phyloP scores from a whole-genome alignment of 1,140 invertebrate genomes.

The Pararge aegeria region DNA sequence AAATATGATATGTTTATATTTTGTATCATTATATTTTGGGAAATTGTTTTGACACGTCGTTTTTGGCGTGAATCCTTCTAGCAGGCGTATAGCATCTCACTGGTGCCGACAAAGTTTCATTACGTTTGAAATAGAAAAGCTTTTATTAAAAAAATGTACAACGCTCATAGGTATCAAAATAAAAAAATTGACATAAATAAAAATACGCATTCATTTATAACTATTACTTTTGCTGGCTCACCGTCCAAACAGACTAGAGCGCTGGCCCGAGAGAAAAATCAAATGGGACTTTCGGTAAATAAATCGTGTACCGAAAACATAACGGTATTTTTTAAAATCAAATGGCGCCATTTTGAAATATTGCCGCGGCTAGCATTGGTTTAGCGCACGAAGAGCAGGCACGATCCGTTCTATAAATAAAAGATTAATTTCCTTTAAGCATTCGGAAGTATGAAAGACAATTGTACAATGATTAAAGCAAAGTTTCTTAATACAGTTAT shows the following conservation, averaged over 20 bases:
- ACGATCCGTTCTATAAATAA: constrained; percentile 59
- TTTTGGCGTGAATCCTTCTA: too few species aligned
- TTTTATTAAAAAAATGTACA: neutral
- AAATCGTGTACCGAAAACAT: constrained; percentile 31
- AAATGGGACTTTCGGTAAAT: constrained; percentile 13
- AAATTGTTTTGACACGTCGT: too few species aligned
- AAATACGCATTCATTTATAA: neutral
- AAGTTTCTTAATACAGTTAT: too few species aligned
- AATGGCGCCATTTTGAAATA: constrained; percentile 61
- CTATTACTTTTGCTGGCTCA: constrained; percentile 5
- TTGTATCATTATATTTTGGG: too few species aligned
- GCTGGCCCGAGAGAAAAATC: constrained; percentile 2
- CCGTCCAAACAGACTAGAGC: neutral
- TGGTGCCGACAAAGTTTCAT: too few species aligned
- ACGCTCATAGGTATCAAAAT: neutral
- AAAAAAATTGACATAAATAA: neutral
- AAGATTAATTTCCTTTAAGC: constrained; percentile 66
- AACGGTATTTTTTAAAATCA: constrained; percentile 47
- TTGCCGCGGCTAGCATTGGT: constrained; percentile 51
- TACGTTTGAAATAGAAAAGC: too few species aligned
- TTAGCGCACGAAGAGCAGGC: constrained; percentile 42
- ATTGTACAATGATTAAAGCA: too few species aligned
- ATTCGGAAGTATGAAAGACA: constrained; percentile 40
- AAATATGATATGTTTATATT: too few species aligned
- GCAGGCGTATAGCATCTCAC: too few species aligned